These are phyloP conservation scores for Cydia amplana DNA, from an alignment of 1,140 invertebrate species.

Conservation along the genomic window DNA sequence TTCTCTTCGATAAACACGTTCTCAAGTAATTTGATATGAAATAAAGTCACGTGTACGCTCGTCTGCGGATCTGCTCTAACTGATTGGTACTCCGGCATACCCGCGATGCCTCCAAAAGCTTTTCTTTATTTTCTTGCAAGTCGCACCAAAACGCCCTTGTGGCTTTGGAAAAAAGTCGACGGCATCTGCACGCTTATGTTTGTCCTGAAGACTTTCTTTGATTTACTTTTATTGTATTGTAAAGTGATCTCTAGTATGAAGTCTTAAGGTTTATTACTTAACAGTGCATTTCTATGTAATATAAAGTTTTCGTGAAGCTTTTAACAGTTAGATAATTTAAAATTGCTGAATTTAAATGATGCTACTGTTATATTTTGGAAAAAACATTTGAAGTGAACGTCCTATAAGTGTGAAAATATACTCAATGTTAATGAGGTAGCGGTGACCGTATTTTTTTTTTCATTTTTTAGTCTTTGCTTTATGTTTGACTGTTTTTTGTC, in stretches of 20 bases:
- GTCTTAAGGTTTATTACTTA: background rate
- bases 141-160: background rate
- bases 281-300: background rate
- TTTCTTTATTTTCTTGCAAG: background rate
- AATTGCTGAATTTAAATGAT: constrained; percentile 25
- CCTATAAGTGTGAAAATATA: background rate
- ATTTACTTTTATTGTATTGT: background rate
- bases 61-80: background rate
- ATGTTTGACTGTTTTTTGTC: background rate
- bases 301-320: background rate
- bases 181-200: background rate
- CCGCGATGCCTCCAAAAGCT: constrained; percentile 1
- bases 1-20: constrained; percentile 10
- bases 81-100: constrained; percentile 22
- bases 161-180: background rate
- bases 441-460: background rate
- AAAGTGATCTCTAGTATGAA: background rate
- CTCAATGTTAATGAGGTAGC: background rate
- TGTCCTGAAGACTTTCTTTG: constrained; percentile 6
- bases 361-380: constrained; percentile 21
- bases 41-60: background rate
- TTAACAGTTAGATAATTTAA: constrained; percentile 16
- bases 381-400: constrained; percentile 9
- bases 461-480: background rate
- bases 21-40: constrained; percentile 17